Percentiles rank a stretch among this genome's conserved stretches.
These are phyloP conservation scores for Castor canadensis DNA, from an alignment of 2,113 vertebrate genomes.

Conservation along the genomic window DNA sequence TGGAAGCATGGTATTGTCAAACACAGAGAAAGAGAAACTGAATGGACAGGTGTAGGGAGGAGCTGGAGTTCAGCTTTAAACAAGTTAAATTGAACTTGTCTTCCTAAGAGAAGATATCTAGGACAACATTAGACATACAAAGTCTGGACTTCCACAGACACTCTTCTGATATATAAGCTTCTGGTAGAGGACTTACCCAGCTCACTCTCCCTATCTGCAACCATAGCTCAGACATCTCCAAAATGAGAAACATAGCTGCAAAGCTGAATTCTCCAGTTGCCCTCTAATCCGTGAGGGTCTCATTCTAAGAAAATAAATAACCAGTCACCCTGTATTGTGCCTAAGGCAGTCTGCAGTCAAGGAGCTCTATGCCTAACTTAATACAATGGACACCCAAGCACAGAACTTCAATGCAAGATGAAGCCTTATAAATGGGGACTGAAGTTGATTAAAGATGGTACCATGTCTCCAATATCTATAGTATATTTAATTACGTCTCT, in stretches of 20 bases:
- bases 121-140: not conserved
- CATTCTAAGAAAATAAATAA: conserved; percentile 33
- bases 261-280: not conserved
- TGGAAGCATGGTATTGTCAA: not conserved
- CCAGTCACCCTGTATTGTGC: not conserved
- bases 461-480: not conserved
- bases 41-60: not conserved
- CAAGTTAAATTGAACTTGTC: not conserved
- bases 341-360: not conserved
- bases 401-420: not conserved
- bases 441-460: not conserved
- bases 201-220: not conserved
- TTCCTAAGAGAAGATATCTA: not conserved
- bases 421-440: not conserved
- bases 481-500: not conserved
- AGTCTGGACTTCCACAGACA: not conserved
- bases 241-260: not conserved
- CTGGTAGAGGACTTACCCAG: not conserved
- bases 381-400: not conserved
- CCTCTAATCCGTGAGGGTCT: not conserved
- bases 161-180: not conserved
- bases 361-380: not conserved
- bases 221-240: not conserved
- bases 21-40: not conserved
- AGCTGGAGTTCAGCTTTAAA: not conserved